Percentiles rank a stretch among this genome's conserved stretches.
These are phyloP conservation scores for Tenthredo livida DNA, from an alignment of 2,888 invertebrate species.

Conservation along the genomic window DNA sequence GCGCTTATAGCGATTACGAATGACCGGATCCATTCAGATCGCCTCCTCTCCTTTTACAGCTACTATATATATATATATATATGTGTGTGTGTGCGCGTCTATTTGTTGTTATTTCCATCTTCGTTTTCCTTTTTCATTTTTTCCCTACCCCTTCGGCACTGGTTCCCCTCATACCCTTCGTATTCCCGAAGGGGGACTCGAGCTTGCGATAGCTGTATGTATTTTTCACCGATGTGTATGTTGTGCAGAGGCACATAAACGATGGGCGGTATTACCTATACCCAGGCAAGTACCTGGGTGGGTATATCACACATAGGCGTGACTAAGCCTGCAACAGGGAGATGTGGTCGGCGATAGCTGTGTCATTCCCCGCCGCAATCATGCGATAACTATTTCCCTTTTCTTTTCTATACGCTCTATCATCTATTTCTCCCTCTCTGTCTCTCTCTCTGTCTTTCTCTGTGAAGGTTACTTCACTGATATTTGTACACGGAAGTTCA, in stretches of 20 bases:
- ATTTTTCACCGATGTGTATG: neutral
- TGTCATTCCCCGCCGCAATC: slow-evolving; percentile 55
- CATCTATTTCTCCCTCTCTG: slow-evolving; percentile 10
- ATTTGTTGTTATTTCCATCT: slow-evolving; percentile 22
- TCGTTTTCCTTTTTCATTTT: neutral
- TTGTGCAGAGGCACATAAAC: neutral
- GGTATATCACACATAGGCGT: slow-evolving; percentile 52
- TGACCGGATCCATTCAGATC: slow-evolving; percentile 65
- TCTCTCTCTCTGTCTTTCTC: neutral
- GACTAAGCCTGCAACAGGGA: slow-evolving; percentile 48
- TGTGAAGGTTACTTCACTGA: neutral
- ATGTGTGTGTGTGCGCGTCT: neutral
- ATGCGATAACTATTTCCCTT: slow-evolving; percentile 51
- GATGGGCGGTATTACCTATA: neutral
- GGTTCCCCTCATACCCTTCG: neutral
- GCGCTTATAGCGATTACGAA: slow-evolving; percentile 62
- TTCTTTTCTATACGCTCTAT: slow-evolving; percentile 23
- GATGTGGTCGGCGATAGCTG: slow-evolving; percentile 53
- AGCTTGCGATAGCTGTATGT: slow-evolving; percentile 3
- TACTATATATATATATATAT: neutral
- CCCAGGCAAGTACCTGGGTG: slow-evolving; percentile 37
- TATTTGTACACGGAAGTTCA: neutral
- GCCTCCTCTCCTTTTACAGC: slow-evolving; percentile 58
- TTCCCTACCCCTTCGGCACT: slow-evolving; percentile 1
- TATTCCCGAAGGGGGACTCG: slow-evolving; percentile 14